Evolutionary conservation across 2,888 invertebrate species (phyloP).

Genomic region (Mythimna albipuncta): DNA sequence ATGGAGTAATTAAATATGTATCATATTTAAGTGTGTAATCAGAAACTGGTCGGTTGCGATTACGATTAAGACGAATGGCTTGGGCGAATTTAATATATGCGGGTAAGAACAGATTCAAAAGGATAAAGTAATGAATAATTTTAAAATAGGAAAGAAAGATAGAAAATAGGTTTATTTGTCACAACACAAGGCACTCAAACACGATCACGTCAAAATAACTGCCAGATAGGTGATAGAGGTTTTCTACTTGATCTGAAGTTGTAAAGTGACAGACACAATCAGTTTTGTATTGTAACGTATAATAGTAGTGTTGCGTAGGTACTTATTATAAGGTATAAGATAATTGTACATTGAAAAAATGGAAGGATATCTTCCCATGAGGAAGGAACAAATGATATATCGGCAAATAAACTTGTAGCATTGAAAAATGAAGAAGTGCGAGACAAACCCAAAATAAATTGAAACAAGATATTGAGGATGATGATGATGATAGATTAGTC

Average conservation of each 20-base stretch:
- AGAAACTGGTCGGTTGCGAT: constrained; percentile 46
- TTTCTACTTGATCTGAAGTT: no score
- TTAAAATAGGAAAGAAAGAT: background rate
- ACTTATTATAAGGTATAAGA: no score
- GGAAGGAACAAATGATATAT: background rate
- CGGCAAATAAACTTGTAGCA: background rate
- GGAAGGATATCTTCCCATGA: no score
- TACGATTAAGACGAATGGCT: constrained; percentile 43
- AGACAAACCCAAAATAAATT: background rate
- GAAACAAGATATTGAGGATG: background rate
- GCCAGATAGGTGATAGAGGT: no score
- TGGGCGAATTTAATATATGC: constrained; percentile 13
- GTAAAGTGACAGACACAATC: no score
- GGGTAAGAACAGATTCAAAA: background rate
- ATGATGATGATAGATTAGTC: background rate
- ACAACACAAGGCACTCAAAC: no score
- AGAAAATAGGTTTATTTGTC: background rate
- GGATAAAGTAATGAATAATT: background rate
- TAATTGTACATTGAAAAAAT: no score
- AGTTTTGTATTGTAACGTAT: no score
- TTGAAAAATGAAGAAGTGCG: background rate
- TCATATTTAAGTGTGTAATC: constrained; percentile 57
- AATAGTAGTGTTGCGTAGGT: no score
- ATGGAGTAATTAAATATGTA: constrained; percentile 60
- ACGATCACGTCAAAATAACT: no score